Evolutionary conservation across 2,113 vertebrate species (phyloP), one percentile per base, ranked within the genome.

Genomic region (Oncorhynchus gorbuscha): DNA sequence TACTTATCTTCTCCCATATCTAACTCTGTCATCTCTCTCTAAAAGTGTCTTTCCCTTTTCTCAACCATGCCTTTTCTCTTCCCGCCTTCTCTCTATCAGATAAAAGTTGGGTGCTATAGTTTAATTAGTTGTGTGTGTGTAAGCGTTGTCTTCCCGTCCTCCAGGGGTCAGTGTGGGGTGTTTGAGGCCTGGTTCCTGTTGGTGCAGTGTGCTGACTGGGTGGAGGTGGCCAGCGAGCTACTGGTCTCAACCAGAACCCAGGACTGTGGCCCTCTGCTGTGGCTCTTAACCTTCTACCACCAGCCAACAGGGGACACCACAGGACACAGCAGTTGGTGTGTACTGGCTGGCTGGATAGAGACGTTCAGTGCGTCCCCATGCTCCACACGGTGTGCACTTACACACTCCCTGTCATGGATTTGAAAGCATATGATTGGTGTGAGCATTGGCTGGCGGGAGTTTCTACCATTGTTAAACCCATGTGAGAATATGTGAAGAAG

Each of bases 111-210:
- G 80, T 58, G 84, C 77, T 81, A 79, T 81, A 79, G 72, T 55
- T 72, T 66, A 39, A 76, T 74, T 78, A 76, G 7, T 35, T 35
- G 35, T 35, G 39, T 39, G 32, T 39, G 35, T 39, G 35, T 39
- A 45, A 1, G 1, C 9, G 45, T 26, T 30, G 70, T 79, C 66
- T 24, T 89, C 81, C 51, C 90, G 3, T 89, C 91, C 76, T 78
- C 4, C 83, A 97, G 96, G 83, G 91, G 90, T 79, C 35, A 16
- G 11, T 24, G 14, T 74, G 85, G 24, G 3, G 70, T 95, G 78
- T 97, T 96, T 78, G 95, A 97, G 85, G 88, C 81, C 74, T 99
- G 98, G 98, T 96, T 95, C 93, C 86, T 97, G 87, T 86, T 98
- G 76, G 84, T 92, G 71, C 91, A 90, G 81, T 96, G 96, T 87